Conservation (phyloP, 2,113 vertebrate species). For the Ia io region DNA sequence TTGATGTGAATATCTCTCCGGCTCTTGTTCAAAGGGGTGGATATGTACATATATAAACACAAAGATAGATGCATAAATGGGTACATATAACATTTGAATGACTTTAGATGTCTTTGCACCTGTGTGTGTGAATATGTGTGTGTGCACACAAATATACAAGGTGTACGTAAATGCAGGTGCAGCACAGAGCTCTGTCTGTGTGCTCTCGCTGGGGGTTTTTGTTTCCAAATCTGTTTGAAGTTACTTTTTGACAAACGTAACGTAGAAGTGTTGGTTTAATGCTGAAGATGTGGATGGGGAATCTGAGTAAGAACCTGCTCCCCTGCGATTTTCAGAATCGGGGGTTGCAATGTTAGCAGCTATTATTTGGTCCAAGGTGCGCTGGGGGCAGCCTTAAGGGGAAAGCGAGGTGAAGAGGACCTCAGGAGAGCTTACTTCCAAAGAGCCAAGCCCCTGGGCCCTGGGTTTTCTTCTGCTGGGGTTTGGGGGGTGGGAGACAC, state of each 20-base stretch:
- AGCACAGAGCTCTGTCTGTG: neutral
- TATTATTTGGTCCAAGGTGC: constrained; percentile 57
- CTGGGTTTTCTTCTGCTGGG: constrained; percentile 43
- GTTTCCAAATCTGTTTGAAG: constrained; percentile 61
- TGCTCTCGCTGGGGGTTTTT: constrained; percentile 25
- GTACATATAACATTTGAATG: constrained; percentile 59
- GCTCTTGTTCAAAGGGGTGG: constrained; percentile 46
- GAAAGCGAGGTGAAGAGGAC: neutral
- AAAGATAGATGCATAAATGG: constrained; percentile 42
- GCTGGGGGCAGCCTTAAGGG: constrained; percentile 57
- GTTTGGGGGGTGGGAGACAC: neutral
- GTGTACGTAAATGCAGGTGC: constrained; percentile 44
- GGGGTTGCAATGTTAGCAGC: constrained; percentile 34
- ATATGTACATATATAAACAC: neutral
- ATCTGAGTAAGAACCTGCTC: constrained; percentile 58
- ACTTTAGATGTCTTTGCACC: constrained; percentile 49
- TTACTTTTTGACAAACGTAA: constrained; percentile 67
- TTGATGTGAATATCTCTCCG: constrained; percentile 56
- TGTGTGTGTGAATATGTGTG: constrained; percentile 33
- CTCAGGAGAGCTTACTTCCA: constrained; percentile 8
- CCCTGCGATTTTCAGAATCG: constrained; percentile 60
- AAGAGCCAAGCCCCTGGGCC: constrained; percentile 45
- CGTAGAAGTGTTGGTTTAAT: constrained; percentile 46
- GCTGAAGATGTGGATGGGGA: constrained; percentile 60
- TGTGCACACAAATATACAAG: constrained; percentile 26